phyloP scores from a whole-genome alignment of 92 coral and sea anemone genomes.

The Pocillopora grandis region DNA sequence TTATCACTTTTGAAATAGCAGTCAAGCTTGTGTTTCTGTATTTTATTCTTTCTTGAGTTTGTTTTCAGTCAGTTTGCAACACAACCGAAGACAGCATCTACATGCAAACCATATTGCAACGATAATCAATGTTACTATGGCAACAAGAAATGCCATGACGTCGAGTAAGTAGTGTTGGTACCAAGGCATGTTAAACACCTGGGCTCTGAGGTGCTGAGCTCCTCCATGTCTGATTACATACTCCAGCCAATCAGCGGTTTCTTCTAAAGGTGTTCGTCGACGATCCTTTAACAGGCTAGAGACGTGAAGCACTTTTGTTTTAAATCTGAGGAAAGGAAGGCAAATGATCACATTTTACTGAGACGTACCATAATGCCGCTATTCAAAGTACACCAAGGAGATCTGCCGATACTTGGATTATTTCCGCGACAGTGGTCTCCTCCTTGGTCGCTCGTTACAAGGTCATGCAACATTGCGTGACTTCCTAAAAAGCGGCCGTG shows the following conservation, averaged over 20 bases:
- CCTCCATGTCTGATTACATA: conserved; percentile 17
- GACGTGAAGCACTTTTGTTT: background rate
- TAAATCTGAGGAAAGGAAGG: conserved; percentile 15
- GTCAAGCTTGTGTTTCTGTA: no score
- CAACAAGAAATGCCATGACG: background rate
- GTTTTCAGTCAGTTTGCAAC: background rate
- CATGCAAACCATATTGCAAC: background rate
- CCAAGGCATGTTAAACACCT: no score
- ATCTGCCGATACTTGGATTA: background rate
- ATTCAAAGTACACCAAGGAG: background rate
- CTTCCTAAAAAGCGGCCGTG: no score
- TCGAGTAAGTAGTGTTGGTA: background rate
- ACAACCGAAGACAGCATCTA: background rate
- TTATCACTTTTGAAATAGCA: no score
- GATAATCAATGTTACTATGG: background rate
- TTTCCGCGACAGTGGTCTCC: no score
- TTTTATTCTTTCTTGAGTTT: background rate
- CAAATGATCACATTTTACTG: background rate
- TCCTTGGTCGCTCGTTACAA: no score
- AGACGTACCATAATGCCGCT: background rate
- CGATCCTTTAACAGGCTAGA: conserved; percentile 40
- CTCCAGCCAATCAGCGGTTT: conserved; percentile 39
- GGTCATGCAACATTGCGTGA: no score
- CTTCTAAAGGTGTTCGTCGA: conserved; percentile 26
- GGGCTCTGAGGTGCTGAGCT: conserved; percentile 5